Percentiles rank a stretch among this genome's conserved stretches.
Evolutionary conservation across 2,113 vertebrate genomes (phyloP).

Genomic region (Boulengeromyrus knoepffleri): DNA sequence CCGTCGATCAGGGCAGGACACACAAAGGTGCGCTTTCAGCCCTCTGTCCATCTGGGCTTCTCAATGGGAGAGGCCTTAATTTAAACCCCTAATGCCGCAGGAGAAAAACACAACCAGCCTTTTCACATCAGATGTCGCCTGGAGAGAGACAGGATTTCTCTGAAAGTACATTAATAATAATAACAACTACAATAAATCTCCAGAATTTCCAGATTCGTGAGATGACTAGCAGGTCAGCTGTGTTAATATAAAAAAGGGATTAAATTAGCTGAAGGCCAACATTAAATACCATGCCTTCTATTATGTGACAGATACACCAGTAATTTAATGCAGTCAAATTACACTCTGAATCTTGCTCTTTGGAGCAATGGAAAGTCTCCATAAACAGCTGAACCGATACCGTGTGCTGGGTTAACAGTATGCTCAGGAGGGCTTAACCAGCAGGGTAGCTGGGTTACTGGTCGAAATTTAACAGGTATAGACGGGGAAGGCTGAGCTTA

Average conservation of each 20-base stretch:
- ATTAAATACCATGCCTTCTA: not conserved
- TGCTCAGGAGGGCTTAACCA: not conserved
- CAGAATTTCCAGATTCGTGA: not conserved
- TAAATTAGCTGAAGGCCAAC: not conserved
- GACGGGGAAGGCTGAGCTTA: not conserved
- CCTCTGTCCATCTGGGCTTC: not conserved
- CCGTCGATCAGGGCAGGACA: not conserved
- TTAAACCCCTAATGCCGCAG: not conserved
- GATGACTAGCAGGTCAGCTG: not conserved
- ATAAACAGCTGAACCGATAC: not conserved
- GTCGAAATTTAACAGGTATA: not conserved
- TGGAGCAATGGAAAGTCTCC: not conserved
- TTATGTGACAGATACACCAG: not conserved
- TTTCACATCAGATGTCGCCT: not conserved
- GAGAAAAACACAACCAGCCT: not conserved
- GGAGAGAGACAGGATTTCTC: not conserved
- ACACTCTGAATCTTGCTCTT: not conserved
- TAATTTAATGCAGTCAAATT: not conserved
- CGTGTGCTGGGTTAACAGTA: not conserved
- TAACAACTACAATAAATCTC: not conserved
- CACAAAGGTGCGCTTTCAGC: conserved; percentile 32
- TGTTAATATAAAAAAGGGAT: not conserved
- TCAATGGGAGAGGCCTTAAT: not conserved
- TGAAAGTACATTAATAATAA: not conserved
- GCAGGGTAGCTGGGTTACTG: not conserved